phyloP scores from a whole-genome alignment of 2,797 vertebrate genomes.

The Echiichthys vipera region DNA sequence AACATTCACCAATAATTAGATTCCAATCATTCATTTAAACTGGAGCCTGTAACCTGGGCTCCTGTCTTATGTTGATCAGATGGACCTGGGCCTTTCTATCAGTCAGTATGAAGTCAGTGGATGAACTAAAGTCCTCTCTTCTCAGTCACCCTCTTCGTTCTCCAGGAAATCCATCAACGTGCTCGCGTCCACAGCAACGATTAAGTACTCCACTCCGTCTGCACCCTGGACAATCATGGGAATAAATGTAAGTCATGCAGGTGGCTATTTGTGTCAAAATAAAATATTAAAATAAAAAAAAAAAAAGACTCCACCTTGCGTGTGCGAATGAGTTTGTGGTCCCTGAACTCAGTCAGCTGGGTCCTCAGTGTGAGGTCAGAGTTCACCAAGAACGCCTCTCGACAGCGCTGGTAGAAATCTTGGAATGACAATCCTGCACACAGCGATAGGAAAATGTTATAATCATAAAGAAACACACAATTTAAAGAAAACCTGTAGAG shows the following conservation, averaged over 20 bases:
- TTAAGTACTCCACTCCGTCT: slow-evolving; percentile 94
- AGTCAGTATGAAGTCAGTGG: neutral
- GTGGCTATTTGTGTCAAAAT: no score
- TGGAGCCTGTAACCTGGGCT: neutral
- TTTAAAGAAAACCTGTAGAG: neutral
- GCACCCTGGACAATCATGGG: slow-evolving; percentile 84
- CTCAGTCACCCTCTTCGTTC: slow-evolving; percentile 88
- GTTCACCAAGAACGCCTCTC: slow-evolving; percentile 96
- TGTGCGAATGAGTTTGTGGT: slow-evolving; percentile 95
- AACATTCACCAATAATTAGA: neutral
- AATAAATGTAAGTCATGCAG: slow-evolving; percentile 37
- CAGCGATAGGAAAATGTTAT: slow-evolving; percentile 4
- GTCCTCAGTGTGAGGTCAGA: slow-evolving; percentile 96
- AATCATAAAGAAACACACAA: neutral
- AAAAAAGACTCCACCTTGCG: slow-evolving; percentile 86
- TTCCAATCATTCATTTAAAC: slow-evolving; percentile 7
- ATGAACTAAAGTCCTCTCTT: neutral
- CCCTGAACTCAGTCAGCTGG: slow-evolving; percentile 97
- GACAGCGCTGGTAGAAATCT: slow-evolving; percentile 97
- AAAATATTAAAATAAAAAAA: neutral
- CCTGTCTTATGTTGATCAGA: neutral
- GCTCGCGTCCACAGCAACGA: slow-evolving; percentile 90
- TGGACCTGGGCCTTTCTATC: neutral
- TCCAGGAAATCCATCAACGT: slow-evolving; percentile 93
- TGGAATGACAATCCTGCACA: slow-evolving; percentile 94